These are phyloP conservation scores for Hedychridium roseum DNA, from an alignment of 2,888 invertebrate species.

Conservation along the genomic window DNA sequence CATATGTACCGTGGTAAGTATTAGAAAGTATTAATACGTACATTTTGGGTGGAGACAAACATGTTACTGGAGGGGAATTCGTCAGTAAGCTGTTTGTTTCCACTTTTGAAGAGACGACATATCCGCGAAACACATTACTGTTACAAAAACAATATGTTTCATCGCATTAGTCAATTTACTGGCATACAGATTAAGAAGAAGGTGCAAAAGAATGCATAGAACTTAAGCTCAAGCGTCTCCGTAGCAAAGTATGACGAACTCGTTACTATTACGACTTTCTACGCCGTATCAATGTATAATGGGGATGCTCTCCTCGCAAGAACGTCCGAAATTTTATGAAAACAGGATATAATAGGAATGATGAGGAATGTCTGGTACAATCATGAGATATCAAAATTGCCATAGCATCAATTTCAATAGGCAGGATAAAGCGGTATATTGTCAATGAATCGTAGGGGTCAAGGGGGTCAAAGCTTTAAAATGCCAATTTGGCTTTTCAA, in stretches of 20 bases:
- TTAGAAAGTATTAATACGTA: slow-evolving; percentile 32
- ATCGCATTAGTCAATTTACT: too few species aligned
- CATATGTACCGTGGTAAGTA: slow-evolving; percentile 46
- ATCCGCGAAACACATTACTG: slow-evolving; percentile 23
- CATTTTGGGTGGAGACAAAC: slow-evolving; percentile 12
- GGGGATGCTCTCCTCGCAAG: not conserved
- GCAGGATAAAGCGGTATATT: too few species aligned
- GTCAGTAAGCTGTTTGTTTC: slow-evolving; percentile 15
- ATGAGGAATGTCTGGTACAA: too few species aligned
- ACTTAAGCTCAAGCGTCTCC: slow-evolving; percentile 8
- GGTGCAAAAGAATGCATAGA: slow-evolving; percentile 5
- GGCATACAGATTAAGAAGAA: slow-evolving; percentile 10
- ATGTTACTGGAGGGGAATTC: slow-evolving; percentile 8
- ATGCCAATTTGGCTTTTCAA: not conserved
- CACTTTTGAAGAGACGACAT: slow-evolving; percentile 26
- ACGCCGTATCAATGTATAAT: not conserved
- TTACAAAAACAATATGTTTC: slow-evolving; percentile 14
- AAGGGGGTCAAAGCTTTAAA: too few species aligned
- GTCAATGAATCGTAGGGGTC: too few species aligned
- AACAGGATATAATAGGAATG: too few species aligned
- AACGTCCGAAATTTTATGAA: too few species aligned
- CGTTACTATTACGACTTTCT: slow-evolving; percentile 17
- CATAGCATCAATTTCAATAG: too few species aligned
- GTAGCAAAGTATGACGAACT: slow-evolving; percentile 7
- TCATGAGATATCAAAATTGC: too few species aligned